A percentile compares a stretch with the other conserved stretches of the same genome.
These are phyloP conservation scores for Micromussa lordhowensis DNA, from an alignment of 92 coral and sea anemone genomes.

Conservation along the genomic window DNA sequence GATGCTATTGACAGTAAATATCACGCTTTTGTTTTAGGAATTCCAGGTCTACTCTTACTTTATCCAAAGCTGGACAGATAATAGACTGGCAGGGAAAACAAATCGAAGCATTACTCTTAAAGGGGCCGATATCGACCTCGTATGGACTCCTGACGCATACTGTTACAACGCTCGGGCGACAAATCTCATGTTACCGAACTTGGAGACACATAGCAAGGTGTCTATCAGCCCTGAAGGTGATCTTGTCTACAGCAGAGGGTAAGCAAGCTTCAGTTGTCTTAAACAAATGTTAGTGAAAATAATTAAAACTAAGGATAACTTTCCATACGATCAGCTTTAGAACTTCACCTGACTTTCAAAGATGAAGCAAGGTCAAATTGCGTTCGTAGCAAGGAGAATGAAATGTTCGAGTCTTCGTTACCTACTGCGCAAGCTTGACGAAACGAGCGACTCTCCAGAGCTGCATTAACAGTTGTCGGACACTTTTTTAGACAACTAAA, in stretches of 20 bases:
- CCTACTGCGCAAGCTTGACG: no score
- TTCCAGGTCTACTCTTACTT: conserved; percentile 72
- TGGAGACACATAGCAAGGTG: conserved; percentile 72
- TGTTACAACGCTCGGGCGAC: conserved; percentile 82
- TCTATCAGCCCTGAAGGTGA: conserved; percentile 55
- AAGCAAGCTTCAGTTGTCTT: not conserved
- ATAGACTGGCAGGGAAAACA: conserved; percentile 62
- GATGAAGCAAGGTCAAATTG: not conserved
- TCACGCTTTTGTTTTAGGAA: conserved; percentile 45
- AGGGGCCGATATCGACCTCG: conserved; percentile 64
- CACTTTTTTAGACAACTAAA: no score
- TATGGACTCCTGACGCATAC: conserved; percentile 87
- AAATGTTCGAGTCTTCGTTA: no score
- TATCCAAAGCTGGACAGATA: conserved; percentile 73
- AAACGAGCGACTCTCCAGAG: no score
- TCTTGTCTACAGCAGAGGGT: conserved; percentile 78
- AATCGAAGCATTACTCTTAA: conserved; percentile 67
- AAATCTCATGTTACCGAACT: conserved; percentile 65
- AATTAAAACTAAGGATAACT: no score
- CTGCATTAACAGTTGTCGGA: no score
- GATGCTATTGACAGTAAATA: no score
- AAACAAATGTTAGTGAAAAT: no score
- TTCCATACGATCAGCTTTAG: not conserved
- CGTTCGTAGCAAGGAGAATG: not conserved
- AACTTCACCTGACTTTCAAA: not conserved